Percentiles rank a stretch among this genome's conserved stretches.
Evolutionary conservation across 2,797 vertebrate genomes (phyloP).

Genomic region (Lophius americanus): DNA sequence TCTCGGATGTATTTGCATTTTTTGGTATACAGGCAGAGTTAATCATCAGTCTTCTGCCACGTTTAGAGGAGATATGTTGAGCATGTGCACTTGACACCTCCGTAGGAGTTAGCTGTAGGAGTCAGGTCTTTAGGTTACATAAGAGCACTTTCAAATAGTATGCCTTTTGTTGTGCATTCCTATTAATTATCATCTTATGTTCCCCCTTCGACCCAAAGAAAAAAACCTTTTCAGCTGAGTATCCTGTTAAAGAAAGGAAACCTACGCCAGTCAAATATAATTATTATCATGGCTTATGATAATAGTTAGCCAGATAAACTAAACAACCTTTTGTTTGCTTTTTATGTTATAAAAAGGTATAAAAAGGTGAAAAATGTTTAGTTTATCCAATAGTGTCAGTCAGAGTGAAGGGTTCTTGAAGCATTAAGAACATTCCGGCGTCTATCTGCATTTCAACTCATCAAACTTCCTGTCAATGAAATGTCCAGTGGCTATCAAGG

Average conservation of each 20-base stretch:
- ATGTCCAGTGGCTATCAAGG: neutral
- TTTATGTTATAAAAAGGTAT: neutral
- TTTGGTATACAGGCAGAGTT: neutral
- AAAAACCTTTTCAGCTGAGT: constrained; percentile 7
- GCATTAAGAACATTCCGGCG: too few species aligned
- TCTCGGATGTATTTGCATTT: constrained; percentile 11
- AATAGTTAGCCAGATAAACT: neutral
- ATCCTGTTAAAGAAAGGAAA: neutral
- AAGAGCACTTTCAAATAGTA: constrained; percentile 35
- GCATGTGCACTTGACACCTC: constrained; percentile 22
- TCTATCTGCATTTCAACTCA: neutral
- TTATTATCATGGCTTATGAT: neutral
- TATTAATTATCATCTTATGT: constrained; percentile 30
- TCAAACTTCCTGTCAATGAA: neutral
- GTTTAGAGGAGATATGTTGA: constrained; percentile 27
- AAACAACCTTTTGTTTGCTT: neutral
- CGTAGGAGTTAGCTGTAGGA: constrained; percentile 45
- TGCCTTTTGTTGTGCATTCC: constrained; percentile 20
- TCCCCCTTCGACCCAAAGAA: constrained; percentile 5
- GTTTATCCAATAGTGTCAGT: too few species aligned
- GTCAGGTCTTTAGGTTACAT: constrained; percentile 40
- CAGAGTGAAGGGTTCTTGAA: too few species aligned
- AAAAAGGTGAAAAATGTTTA: neutral
- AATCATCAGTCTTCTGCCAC: constrained; percentile 14
- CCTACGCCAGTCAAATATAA: neutral